Conservation (phyloP, 1,140 invertebrate genomes). For the Hyposmocoma kahamanoa region DNA sequence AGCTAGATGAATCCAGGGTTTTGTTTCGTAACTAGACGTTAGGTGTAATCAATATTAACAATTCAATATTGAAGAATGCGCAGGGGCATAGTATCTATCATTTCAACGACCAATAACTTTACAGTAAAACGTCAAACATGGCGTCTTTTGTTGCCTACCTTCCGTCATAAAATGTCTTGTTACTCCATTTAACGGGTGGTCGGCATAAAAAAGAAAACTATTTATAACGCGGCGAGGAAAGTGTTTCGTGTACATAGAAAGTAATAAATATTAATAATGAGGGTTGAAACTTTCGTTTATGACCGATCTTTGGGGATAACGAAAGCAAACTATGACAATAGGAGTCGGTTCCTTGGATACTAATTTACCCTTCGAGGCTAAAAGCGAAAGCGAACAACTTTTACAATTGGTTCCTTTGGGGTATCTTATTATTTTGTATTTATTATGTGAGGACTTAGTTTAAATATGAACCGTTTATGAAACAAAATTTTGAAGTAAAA, state of each 20-base stretch:
- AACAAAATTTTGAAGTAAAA: too few relatives aligned
- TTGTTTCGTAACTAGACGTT: too few relatives aligned
- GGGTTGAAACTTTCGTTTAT: constrained; percentile 43
- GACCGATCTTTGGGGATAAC: constrained; percentile 32
- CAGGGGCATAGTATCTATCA: constrained; percentile 16
- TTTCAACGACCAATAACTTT: constrained; percentile 22
- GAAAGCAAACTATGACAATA: constrained; percentile 32
- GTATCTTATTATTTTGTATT: not conserved
- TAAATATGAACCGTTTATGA: too few relatives aligned
- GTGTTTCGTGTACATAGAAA: constrained; percentile 47
- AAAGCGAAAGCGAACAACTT: constrained; percentile 21
- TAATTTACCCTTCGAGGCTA: constrained; percentile 34
- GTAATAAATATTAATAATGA: constrained; percentile 66
- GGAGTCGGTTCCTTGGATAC: constrained; percentile 25
- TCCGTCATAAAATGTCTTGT: constrained; percentile 48
- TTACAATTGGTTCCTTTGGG: not conserved
- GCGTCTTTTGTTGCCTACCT: constrained; percentile 22
- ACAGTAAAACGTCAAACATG: constrained; percentile 34
- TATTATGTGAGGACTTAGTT: not conserved
- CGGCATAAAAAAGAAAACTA: constrained; percentile 55
- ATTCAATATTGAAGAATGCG: not conserved
- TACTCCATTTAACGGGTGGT: constrained; percentile 55
- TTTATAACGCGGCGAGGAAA: constrained; percentile 58
- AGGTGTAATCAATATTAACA: constrained; percentile 21
- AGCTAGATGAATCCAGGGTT: too few relatives aligned